phyloP scores from a whole-genome alignment of 2,113 vertebrate species.

The Sus scrofa region DNA sequence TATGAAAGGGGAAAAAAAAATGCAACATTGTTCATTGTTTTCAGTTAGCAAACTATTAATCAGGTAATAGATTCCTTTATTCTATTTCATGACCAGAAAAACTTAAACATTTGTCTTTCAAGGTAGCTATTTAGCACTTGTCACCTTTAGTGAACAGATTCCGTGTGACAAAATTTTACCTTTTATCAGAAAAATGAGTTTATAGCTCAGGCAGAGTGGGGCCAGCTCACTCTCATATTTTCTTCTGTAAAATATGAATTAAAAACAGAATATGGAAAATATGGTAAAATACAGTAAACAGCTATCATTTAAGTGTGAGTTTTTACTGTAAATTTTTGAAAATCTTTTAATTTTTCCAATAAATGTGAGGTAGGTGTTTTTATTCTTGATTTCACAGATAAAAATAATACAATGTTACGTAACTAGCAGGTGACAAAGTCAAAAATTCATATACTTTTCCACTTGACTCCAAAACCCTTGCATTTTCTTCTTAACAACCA shows the following conservation, averaged over 20 bases:
- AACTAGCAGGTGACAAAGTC: constrained; percentile 16
- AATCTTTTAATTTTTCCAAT: not conserved
- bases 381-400: not conserved
- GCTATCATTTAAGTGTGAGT: not conserved
- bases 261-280: not conserved
- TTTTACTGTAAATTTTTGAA: not conserved
- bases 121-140: not conserved
- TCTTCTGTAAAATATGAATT: not conserved
- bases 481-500: not conserved
- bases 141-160: not conserved
- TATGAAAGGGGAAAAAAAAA: constrained; percentile 78
- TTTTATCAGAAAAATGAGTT: not conserved
- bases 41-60: constrained; percentile 34
- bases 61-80: not conserved
- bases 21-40: not conserved
- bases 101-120: not conserved
- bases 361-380: not conserved
- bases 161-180: not conserved
- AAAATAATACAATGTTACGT: not conserved
- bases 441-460: not conserved
- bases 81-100: not conserved
- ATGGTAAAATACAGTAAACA: not conserved
- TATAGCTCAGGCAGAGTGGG: not conserved
- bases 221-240: not conserved
- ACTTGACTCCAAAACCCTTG: not conserved